Conservation (phyloP, 2,888 invertebrate species). For the Linyphia triangularis region DNA sequence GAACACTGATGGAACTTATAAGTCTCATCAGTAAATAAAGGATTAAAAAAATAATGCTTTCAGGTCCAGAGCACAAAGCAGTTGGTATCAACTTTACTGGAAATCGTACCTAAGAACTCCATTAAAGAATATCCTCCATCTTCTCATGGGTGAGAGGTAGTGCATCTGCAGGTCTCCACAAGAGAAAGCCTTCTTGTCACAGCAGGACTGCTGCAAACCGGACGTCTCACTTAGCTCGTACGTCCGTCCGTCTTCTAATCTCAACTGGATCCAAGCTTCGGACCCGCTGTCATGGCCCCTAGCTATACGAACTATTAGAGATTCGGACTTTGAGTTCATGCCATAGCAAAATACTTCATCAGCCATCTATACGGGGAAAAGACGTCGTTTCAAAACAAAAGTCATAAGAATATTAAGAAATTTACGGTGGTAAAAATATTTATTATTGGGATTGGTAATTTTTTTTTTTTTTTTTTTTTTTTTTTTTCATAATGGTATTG, state of each 20-base stretch:
- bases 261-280: constrained; percentile 56
- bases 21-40: too few relatives aligned
- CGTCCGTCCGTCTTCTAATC: constrained; percentile 30
- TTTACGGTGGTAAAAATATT: too few relatives aligned
- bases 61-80: too few relatives aligned
- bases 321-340: constrained; percentile 56
- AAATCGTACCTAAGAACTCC: constrained; percentile 81
- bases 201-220: constrained; percentile 24
- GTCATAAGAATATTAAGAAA: too few relatives aligned
- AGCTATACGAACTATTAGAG: constrained; percentile 14
- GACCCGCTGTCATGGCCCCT: constrained; percentile 28
- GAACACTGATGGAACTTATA: too few relatives aligned
- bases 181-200: constrained; percentile 41
- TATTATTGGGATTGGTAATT: too few relatives aligned
- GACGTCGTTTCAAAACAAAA: too few relatives aligned
- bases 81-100: too few relatives aligned
- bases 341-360: constrained; percentile 66
- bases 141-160: constrained; percentile 54
- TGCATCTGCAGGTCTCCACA: constrained; percentile 61
- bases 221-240: constrained; percentile 16
- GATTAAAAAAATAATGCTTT: too few relatives aligned
- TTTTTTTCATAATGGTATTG: too few relatives aligned
- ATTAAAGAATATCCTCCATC: constrained; percentile 85
- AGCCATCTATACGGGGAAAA: constrained; percentile 22
- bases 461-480: too few relatives aligned